Evolutionary conservation across 2,797 vertebrate species (phyloP).

Genomic region (Falco concolor): DNA sequence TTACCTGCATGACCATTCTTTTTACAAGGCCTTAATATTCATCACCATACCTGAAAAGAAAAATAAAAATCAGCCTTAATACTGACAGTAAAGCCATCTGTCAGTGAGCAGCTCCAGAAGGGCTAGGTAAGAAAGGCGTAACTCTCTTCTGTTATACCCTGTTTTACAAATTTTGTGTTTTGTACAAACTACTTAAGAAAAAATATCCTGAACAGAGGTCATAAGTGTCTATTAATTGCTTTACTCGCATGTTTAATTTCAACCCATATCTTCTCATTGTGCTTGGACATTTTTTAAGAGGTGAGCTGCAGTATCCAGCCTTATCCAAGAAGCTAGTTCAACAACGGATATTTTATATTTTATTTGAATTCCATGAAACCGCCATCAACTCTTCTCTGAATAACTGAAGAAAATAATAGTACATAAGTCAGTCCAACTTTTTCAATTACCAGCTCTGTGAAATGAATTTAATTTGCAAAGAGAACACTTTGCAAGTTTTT

Average conservation of each 20-base stretch:
- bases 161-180: background rate
- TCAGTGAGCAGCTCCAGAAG: background rate
- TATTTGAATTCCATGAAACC: background rate
- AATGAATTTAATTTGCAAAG: background rate
- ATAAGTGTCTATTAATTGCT: background rate
- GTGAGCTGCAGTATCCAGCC: background rate
- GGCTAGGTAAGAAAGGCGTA: background rate
- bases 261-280: background rate
- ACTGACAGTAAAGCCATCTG: background rate
- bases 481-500: background rate
- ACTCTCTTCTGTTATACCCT: background rate
- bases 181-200: background rate
- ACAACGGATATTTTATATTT: background rate
- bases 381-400: background rate
- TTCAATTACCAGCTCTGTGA: background rate
- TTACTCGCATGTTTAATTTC: background rate
- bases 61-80: background rate
- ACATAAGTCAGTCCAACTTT: background rate
- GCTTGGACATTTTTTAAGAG: background rate
- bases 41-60: background rate
- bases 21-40: background rate
- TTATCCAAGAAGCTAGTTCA: background rate
- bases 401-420: background rate
- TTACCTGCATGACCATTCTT: background rate
- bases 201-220: background rate